Evolutionary conservation across 2,888 invertebrate genomes (phyloP).

Genomic region (Lasioglossum figueresi): DNA sequence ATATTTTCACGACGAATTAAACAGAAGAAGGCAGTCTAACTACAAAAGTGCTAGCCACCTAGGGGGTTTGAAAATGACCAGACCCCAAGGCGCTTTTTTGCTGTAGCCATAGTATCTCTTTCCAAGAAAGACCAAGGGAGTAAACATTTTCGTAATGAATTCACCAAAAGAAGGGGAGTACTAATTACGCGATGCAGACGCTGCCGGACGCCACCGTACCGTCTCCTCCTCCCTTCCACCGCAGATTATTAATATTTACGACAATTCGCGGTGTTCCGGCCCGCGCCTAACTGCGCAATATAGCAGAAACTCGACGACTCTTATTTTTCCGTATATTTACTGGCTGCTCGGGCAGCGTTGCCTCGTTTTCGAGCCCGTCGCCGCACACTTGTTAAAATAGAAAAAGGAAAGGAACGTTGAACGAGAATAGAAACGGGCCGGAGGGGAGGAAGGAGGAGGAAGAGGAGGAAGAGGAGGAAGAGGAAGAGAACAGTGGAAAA

Average conservation of each 20-base stretch:
- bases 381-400: conserved; percentile 53
- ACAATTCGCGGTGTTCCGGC: conserved; percentile 64
- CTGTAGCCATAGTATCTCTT: not conserved
- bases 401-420: conserved; percentile 5
- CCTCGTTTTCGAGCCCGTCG: conserved; percentile 60
- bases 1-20: not conserved
- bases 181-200: conserved; percentile 63
- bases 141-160: conserved; percentile 70
- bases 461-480: not conserved
- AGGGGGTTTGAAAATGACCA: not conserved
- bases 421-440: not conserved
- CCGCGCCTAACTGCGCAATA: conserved; percentile 67
- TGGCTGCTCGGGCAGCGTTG: conserved; percentile 40
- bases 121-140: conserved; percentile 22
- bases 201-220: conserved; percentile 39
- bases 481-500: not conserved
- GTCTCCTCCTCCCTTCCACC: conserved; percentile 44
- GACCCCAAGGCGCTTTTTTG: not conserved
- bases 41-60: not conserved
- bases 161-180: conserved; percentile 59
- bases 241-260: conserved; percentile 75
- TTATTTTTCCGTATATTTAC: conserved; percentile 71
- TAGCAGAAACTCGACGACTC: conserved; percentile 68
- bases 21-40: not conserved
- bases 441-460: not conserved